Base-by-base conservation (phyloP, 2,113 vertebrate genomes). In the Eurystomus gularis region DNA sequence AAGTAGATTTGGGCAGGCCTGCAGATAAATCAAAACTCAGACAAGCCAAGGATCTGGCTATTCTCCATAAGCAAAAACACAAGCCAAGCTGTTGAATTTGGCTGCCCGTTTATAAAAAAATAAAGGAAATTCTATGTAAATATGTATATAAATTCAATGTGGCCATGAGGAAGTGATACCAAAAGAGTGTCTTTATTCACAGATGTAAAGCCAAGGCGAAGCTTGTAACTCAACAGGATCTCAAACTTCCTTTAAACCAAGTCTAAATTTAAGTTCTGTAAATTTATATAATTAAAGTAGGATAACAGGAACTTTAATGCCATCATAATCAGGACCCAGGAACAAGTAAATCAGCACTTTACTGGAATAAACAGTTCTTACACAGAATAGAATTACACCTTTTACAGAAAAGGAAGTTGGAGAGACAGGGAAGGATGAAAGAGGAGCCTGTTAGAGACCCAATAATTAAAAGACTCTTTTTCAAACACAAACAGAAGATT, bases 401-500 rank as follows among this genome's bases (percentile, higher is more conserved):
- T 79, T 76, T 89, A 68, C 77, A 91, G 92, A 91, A 93, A 87
- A 96, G 78, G 72, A 97, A 95, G 96, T 90, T 93, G 73, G 92
- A 91, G 88, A 96, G 81, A 86, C 84, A 88, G 31, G 29, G 82
- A 88, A 81, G 92, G 95, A 96, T 97, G 95, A 97, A 97, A 97
- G 97, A 96, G 78, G 65, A 96, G 90, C 31, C 90, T 96, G 75
- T 82, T 96, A 95, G 90, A 96, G 82, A 96, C 92, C 92, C 94
- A 96, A 96, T 97, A 97, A 97, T 97, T 97, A 97, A 96, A 96
- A 94, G 28, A 54, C 39, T 79, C 80, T 92, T 90, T 96, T 94
- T 94, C 83, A 96, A 96, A 88, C 35, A 94, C 44, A 94, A 93
- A 55, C 57, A 95, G 91, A 93, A 96, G 89, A 95, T 96, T 96